Evolutionary conservation across 2,888 invertebrate species (phyloP).

Genomic region (Pediacus dermestoides): DNA sequence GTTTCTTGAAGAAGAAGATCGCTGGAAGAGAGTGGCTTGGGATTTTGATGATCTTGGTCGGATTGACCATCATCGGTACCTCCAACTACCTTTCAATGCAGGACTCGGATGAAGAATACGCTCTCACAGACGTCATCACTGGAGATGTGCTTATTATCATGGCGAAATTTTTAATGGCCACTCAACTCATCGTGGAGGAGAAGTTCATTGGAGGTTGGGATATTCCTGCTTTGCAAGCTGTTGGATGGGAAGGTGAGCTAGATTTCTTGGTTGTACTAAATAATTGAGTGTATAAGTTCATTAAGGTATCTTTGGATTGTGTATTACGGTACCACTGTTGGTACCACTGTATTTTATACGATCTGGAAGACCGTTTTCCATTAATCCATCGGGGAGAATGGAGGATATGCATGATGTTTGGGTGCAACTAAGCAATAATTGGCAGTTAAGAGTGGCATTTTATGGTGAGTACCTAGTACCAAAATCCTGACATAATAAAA

Average conservation of each 20-base stretch:
- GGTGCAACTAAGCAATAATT: conserved; percentile 70
- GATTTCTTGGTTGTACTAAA: no score
- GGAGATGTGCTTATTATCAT: conserved; percentile 73
- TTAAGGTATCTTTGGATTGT: conserved; percentile 75
- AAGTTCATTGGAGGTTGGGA: conserved; percentile 80
- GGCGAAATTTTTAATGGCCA: conserved; percentile 77
- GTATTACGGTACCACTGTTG: conserved; percentile 59
- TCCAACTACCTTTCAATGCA: conserved; percentile 62
- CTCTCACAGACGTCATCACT: conserved; percentile 73
- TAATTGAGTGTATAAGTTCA: no score
- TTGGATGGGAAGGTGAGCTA: conserved; percentile 91
- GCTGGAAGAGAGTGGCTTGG: conserved; percentile 71
- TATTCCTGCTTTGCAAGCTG: conserved; percentile 85
- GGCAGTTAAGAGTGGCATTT: conserved; percentile 61
- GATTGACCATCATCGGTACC: conserved; percentile 67
- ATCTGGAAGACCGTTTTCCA: conserved; percentile 71
- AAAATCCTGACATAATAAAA: no score
- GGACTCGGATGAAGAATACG: conserved; percentile 47
- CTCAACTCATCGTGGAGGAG: conserved; percentile 94
- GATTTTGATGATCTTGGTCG: conserved; percentile 67
- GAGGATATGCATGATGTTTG: conserved; percentile 86
- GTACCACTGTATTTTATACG: conserved; percentile 79
- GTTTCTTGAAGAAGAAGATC: conserved; percentile 68
- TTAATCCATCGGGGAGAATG: conserved; percentile 69
- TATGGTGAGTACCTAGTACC: no score